Conservation (phyloP, 1,140 invertebrate species). For the Euura saliciscinereae region DNA sequence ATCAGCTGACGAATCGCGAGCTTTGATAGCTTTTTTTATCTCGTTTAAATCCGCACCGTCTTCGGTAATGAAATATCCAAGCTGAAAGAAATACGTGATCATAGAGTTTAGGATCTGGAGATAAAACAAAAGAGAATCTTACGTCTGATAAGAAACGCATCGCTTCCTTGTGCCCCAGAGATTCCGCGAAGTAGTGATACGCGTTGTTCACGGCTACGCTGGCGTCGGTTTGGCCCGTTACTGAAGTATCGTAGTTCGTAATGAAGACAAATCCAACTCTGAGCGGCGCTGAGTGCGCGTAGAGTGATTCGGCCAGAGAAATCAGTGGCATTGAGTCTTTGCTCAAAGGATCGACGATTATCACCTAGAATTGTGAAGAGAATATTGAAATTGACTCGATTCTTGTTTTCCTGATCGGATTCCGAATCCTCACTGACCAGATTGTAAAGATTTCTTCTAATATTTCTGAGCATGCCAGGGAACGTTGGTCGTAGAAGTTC, state of each 20-base stretch:
- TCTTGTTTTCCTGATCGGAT: conserved; percentile 16
- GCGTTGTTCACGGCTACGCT: conserved; percentile 89
- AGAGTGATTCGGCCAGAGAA: conserved; percentile 89
- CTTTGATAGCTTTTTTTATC: conserved; percentile 74
- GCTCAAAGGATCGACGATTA: conserved; percentile 88
- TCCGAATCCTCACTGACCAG: conserved; percentile 64
- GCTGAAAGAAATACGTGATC: conserved; percentile 30
- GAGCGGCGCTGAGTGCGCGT: conserved; percentile 86
- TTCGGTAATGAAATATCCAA: conserved; percentile 42
- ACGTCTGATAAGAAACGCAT: conserved; percentile 85
- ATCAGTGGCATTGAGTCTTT: conserved; percentile 74
- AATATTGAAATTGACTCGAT: conserved; percentile 21
- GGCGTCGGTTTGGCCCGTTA: conserved; percentile 71
- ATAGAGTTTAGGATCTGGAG: conserved; percentile 11
- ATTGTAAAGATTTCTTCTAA: conserved; percentile 95
- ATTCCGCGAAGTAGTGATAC: conserved; percentile 89
- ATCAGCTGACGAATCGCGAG: conserved; percentile 71
- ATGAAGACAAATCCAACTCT: conserved; percentile 92
- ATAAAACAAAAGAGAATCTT: conserved; percentile 47
- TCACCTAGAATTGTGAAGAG: conserved; percentile 64
- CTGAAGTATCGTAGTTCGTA: conserved; percentile 65
- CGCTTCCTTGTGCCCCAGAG: conserved; percentile 74
- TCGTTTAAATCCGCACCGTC: conserved; percentile 65
- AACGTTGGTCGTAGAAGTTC: conserved; percentile 94
- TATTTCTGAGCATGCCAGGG: conserved; percentile 93